Evolutionary conservation across 2,797 vertebrate species (phyloP), one percentile per base, ranked within the genome.

Genomic region (Tenualosa thibaudeaui): DNA sequence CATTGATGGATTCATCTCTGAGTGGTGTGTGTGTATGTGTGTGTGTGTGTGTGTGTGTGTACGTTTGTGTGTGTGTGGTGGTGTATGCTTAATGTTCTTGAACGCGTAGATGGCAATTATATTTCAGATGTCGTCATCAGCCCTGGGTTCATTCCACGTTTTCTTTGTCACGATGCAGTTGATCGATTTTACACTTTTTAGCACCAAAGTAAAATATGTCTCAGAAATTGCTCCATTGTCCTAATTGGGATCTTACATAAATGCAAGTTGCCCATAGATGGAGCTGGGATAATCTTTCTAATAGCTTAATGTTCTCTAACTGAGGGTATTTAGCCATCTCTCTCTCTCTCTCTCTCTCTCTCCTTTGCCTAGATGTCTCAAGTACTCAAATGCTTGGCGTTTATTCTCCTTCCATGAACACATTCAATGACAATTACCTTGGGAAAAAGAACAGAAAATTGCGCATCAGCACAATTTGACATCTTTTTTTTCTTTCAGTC

Each of bases 161-260:
- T 78, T 78, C 46, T 78, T 78, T 78, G 71, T 46, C 26, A 78
- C 17, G 37, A 78, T 2, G 85, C 37, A 37, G 83, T 78, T 84
- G 83, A 88, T 87, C 86, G 84, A 89, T 88, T 88, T 54, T 83
- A 51, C 31, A 10, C 62, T 86, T 82, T 83, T 86, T 60, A 83
- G 84, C 43, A 51, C 71, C 15, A 6, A 78, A 49, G 83, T 75
- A 84, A 86, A 81, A 86, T 82, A 51, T 37, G 54, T 82, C 86
- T 78, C 58, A 24, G 43, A 86, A 85, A 83, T 88, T 54, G 82
- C 81, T 49, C 68, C 46, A 49, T 83, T 71, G 60, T 49, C 86
- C 51, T 84, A 88, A 89, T 88, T 84, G 56, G 84, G 81, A 88
- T 86, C 86, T 58, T 84, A 82, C 84, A 81, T 83, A 81, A 88